Conservation (phyloP, 2,888 invertebrate species). For the Bhutanitis thaidina region DNA sequence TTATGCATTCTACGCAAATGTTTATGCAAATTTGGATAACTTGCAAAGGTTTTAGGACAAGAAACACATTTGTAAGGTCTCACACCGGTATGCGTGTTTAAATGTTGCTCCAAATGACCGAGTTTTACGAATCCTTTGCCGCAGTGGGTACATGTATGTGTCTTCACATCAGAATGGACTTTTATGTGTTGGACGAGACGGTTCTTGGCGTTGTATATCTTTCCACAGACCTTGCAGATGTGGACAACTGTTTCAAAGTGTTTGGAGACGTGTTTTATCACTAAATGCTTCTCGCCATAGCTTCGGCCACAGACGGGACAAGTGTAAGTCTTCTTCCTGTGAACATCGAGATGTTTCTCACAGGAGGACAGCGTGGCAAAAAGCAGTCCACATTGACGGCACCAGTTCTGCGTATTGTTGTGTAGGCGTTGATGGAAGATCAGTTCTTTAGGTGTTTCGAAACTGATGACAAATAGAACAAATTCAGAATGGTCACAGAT, state of each 20-base stretch:
- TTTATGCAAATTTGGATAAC: conserved; percentile 79
- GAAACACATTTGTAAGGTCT: conserved; percentile 77
- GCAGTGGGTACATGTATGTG: conserved; percentile 73
- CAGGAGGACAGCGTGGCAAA: conserved; percentile 46
- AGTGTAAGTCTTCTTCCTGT: conserved; percentile 51
- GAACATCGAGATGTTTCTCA: conserved; percentile 52
- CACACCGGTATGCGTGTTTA: conserved; percentile 78
- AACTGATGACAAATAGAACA: conserved; percentile 35
- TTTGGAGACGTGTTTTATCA: conserved; percentile 51
- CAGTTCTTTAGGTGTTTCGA: conserved; percentile 48
- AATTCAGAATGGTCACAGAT: not conserved
- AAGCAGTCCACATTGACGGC: conserved; percentile 56
- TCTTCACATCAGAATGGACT: conserved; percentile 60
- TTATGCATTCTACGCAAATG: conserved; percentile 66
- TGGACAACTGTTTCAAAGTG: conserved; percentile 60
- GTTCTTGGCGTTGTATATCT: conserved; percentile 68
- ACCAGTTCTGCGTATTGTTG: conserved; percentile 38
- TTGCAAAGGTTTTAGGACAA: conserved; percentile 78
- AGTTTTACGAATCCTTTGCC: conserved; percentile 60
- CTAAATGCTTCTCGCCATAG: conserved; percentile 68
- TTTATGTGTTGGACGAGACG: conserved; percentile 55
- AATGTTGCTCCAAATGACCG: conserved; percentile 65
- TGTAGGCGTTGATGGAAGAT: conserved; percentile 51
- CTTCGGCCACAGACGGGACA: conserved; percentile 80
- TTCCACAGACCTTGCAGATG: conserved; percentile 80